phyloP scores from a whole-genome alignment of 2,888 invertebrate genomes.

The Steinernema scapterisci region DNA sequence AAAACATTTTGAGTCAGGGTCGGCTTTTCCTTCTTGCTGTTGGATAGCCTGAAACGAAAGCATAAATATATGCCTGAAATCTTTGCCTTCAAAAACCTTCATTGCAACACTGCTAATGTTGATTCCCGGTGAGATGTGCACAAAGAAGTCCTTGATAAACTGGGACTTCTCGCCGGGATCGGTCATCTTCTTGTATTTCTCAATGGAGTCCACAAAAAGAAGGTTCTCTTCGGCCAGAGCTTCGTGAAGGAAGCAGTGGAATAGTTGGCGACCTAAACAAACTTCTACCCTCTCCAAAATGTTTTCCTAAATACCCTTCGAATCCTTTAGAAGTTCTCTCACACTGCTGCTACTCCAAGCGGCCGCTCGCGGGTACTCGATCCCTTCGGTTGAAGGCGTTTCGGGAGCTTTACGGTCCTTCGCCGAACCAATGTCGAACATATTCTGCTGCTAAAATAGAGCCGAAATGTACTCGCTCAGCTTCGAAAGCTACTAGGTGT shows the following conservation, averaged over 20 bases:
- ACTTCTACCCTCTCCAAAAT: neutral
- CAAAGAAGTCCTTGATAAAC: constrained; percentile 56
- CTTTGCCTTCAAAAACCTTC: constrained; percentile 39
- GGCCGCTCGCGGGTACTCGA: constrained; percentile 65
- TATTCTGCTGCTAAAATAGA: constrained; percentile 31
- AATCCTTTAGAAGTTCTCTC: constrained; percentile 57
- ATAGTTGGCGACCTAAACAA: constrained; percentile 59
- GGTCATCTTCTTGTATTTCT: constrained; percentile 61
- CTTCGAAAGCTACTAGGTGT: too few species aligned
- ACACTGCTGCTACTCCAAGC: constrained; percentile 61
- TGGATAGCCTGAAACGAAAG: constrained; percentile 13
- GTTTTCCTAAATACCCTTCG: constrained; percentile 51
- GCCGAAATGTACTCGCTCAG: neutral
- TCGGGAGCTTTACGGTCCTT: constrained; percentile 45
- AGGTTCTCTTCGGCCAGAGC: constrained; percentile 66
- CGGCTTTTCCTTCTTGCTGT: constrained; percentile 49
- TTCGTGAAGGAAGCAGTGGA: constrained; percentile 63
- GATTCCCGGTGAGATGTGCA: constrained; percentile 55
- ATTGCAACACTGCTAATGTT: constrained; percentile 61
- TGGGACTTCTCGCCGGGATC: constrained; percentile 53
- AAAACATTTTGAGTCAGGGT: constrained; percentile 56
- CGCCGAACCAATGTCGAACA: constrained; percentile 42
- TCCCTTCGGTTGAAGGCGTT: constrained; percentile 52
- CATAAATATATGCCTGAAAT: neutral
- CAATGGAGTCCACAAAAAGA: constrained; percentile 60